These are phyloP conservation scores for Catharus fuscescens DNA, from an alignment of 2,113 vertebrate genomes.

Conservation along the genomic window DNA sequence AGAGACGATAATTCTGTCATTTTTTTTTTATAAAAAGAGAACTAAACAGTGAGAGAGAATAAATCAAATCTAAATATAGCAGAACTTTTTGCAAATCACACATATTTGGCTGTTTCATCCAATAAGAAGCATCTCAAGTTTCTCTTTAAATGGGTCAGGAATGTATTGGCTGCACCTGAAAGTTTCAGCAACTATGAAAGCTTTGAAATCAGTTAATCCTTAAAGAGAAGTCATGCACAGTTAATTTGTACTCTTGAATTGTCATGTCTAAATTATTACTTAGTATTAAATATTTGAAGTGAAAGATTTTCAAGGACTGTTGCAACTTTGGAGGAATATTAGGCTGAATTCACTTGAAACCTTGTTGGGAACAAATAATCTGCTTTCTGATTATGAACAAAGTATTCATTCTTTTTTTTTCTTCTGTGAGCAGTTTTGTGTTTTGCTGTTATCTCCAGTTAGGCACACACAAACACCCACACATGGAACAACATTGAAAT, in stretches of 20 bases:
- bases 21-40: not conserved
- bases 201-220: not conserved
- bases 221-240: not conserved
- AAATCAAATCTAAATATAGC: not conserved
- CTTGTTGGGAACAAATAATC: not conserved
- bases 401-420: not conserved
- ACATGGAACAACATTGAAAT: not conserved
- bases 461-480: not conserved
- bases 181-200: not conserved
- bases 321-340: not conserved
- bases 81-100: not conserved
- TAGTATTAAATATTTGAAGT: not conserved
- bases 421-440: not conserved
- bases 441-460: not conserved
- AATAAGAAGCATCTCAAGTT: not conserved
- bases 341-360: not conserved
- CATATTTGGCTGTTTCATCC: not conserved
- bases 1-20: not conserved
- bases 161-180: not conserved
- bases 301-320: not conserved
- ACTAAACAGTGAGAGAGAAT: not conserved
- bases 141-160: not conserved
- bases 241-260: not conserved
- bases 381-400: not conserved
- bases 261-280: not conserved